A percentile compares a stretch with the other conserved stretches of the same genome.
These are phyloP conservation scores for Austrolebias charrua DNA, from an alignment of 2,797 vertebrate genomes.

Conservation along the genomic window DNA sequence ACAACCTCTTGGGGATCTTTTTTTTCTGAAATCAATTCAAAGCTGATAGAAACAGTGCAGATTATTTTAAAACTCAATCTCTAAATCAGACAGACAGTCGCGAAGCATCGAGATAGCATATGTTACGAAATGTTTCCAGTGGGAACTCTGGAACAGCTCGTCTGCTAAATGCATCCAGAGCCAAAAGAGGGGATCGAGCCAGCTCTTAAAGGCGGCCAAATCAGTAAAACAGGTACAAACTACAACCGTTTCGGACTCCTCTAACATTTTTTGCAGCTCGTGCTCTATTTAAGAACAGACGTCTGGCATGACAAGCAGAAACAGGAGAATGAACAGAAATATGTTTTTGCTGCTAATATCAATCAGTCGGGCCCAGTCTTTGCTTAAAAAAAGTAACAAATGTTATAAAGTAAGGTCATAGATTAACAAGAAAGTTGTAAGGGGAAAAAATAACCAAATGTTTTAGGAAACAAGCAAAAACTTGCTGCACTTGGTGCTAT, in stretches of 20 bases:
- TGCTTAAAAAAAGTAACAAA: too few species aligned
- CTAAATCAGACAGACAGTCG: conserved; percentile 9
- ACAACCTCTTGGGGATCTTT: conserved; percentile 12
- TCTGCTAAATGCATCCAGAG: conserved; percentile 50
- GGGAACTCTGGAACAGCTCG: conserved; percentile 52
- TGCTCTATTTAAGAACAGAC: conserved; percentile 22
- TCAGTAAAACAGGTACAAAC: conserved; percentile 39
- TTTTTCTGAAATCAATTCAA: conserved; percentile 25
- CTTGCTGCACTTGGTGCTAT: conserved; percentile 8
- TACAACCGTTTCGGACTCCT: conserved; percentile 55
- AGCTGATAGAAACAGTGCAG: conserved; percentile 17
- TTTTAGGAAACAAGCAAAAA: conserved; percentile 9
- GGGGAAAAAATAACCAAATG: too few species aligned
- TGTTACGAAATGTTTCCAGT: conserved; percentile 46
- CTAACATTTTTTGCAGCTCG: conserved; percentile 28
- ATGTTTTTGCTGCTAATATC: neutral
- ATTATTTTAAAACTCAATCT: conserved; percentile 23
- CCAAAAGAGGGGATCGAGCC: conserved; percentile 57
- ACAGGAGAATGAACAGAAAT: conserved; percentile 5
- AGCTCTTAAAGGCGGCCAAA: conserved; percentile 53
- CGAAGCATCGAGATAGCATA: conserved; percentile 47
- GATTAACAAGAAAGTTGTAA: too few species aligned
- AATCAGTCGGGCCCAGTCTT: conserved; percentile 1
- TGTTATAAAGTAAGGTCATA: too few species aligned
- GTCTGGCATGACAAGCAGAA: conserved; percentile 21